These are phyloP conservation scores for Serilophus lunatus DNA, from an alignment of 2,113 vertebrate species.

Conservation along the genomic window DNA sequence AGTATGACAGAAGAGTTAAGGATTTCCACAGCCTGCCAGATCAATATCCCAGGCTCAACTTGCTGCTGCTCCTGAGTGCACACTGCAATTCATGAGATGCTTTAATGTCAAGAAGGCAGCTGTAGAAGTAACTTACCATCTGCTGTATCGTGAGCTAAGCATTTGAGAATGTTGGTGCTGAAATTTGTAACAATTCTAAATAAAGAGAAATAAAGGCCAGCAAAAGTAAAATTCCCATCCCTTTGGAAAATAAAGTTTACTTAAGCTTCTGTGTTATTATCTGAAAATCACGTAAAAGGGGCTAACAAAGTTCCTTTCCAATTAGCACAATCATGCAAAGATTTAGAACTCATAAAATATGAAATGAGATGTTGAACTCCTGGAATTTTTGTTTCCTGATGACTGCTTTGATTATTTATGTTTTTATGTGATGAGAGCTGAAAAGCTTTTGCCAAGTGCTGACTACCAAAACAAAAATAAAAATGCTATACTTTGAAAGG, in stretches of 20 bases:
- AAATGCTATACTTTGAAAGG: background rate
- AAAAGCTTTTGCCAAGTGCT: background rate
- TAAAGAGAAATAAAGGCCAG: background rate
- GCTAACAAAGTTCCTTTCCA: background rate
- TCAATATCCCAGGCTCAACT: background rate
- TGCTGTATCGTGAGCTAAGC: fast-evolving
- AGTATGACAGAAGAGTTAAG: background rate
- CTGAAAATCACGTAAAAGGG: background rate
- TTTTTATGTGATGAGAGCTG: background rate
- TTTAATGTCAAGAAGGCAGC: background rate
- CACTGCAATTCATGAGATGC: fast-evolving
- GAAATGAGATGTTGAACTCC: background rate
- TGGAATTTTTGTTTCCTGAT: background rate
- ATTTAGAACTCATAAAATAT: background rate
- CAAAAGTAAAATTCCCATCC: background rate
- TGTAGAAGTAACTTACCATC: background rate
- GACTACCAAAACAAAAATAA: background rate
- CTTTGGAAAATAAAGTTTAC: background rate
- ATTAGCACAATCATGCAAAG: background rate
- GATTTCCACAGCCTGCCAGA: background rate
- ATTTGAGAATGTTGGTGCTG: background rate
- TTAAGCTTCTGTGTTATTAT: background rate
- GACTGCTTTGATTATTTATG: background rate
- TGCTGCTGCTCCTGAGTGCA: background rate
- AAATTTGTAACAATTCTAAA: background rate